Conservation (phyloP, 2,113 vertebrate species). For the Physeter macrocephalus region DNA sequence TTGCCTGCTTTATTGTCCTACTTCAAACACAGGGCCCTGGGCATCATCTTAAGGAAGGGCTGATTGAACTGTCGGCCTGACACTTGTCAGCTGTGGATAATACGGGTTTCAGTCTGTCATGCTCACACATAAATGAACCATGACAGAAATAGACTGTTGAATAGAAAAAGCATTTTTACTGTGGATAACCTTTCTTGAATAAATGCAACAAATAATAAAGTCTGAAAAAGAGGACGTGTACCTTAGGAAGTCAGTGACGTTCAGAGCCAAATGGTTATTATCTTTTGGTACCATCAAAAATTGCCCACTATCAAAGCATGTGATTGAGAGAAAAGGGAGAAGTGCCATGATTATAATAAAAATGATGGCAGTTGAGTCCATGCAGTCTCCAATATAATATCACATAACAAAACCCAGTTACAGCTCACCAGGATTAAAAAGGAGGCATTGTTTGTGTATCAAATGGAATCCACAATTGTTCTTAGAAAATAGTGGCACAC, state of each 20-base stretch:
- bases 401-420: not conserved
- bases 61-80: constrained; percentile 79
- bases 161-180: constrained; percentile 76
- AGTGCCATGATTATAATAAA: constrained; percentile 53
- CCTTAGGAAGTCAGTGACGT: constrained; percentile 54
- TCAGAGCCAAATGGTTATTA: constrained; percentile 53
- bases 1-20: constrained; percentile 76
- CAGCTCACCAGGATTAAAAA: not conserved
- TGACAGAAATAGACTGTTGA: constrained; percentile 77
- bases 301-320: constrained; percentile 13
- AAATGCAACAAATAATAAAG: constrained; percentile 75
- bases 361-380: not conserved
- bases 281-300: constrained; percentile 61
- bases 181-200: constrained; percentile 71
- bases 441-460: not conserved
- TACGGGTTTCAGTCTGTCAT: constrained; percentile 77
- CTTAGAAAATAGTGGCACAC: constrained; percentile 32
- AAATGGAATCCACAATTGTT: constrained; percentile 37
- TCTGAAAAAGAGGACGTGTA: constrained; percentile 46
- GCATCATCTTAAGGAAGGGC: constrained; percentile 76
- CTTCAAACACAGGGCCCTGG: constrained; percentile 76
- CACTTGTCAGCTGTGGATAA: constrained; percentile 80
- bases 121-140: constrained; percentile 80
- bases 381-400: not conserved
- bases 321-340: constrained; percentile 42